Conservation (phyloP, 2,888 invertebrate genomes). For the Caenorhabditis becei region DNA sequence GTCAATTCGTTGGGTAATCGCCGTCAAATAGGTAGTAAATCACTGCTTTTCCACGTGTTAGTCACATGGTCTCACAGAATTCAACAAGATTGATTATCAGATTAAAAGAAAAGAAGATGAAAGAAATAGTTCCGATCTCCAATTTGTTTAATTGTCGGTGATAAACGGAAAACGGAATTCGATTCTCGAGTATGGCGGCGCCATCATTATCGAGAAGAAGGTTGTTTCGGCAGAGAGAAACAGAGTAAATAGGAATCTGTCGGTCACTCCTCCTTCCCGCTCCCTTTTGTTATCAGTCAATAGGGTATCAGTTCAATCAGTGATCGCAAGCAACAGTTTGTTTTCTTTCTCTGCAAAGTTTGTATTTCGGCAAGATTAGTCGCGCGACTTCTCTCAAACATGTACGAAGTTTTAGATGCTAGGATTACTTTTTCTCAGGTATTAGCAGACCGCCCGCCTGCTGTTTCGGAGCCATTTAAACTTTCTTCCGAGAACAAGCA, state of each 20-base stretch:
- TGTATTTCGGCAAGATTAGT: constrained; percentile 9
- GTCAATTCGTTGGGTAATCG: neutral
- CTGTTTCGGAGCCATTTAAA: too few relatives aligned
- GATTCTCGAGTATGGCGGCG: constrained; percentile 3
- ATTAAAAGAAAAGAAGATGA: constrained; percentile 33
- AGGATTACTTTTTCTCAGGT: too few relatives aligned
- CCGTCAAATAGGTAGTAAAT: too few relatives aligned
- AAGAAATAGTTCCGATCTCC: constrained; percentile 16
- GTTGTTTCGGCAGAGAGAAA: neutral
- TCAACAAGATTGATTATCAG: constrained; percentile 44
- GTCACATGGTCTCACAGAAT: neutral
- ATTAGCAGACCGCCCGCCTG: too few relatives aligned
- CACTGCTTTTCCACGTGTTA: neutral
- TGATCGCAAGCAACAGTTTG: constrained; percentile 29
- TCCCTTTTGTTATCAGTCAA: constrained; percentile 10
- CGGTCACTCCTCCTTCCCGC: constrained; percentile 8
- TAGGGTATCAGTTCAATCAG: constrained; percentile 40
- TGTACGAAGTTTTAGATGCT: too few relatives aligned
- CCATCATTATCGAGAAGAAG: constrained; percentile 10
- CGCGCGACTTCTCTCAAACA: neutral
- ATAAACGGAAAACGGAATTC: constrained; percentile 16
- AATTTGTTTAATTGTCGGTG: neutral
- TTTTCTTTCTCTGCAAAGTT: constrained; percentile 23
- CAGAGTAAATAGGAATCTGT: constrained; percentile 13
- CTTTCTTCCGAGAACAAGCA: too few relatives aligned